These are phyloP conservation scores for Bungarus multicinctus DNA, from an alignment of 2,113 vertebrate genomes.

Conservation along the genomic window DNA sequence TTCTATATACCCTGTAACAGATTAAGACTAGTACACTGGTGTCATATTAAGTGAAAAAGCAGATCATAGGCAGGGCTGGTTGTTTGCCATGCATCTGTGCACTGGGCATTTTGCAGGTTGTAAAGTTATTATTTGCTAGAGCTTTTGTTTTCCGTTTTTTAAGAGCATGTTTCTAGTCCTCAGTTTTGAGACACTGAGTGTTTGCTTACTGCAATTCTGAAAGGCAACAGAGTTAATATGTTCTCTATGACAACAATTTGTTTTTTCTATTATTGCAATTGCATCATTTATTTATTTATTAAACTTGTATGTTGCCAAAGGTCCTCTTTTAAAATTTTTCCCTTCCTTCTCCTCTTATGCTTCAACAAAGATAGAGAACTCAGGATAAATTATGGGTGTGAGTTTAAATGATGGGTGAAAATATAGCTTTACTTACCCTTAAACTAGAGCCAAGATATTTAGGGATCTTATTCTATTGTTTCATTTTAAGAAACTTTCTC, in stretches of 20 bases:
- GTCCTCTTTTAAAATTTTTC: not conserved
- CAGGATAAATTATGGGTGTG: not conserved
- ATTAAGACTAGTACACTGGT: conserved; percentile 27
- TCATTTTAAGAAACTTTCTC: not conserved
- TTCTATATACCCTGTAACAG: conserved; percentile 32
- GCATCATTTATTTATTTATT: not conserved
- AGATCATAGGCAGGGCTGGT: conserved; percentile 5
- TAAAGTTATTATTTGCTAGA: not conserved
- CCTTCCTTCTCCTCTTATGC: not conserved
- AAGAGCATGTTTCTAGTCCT: not conserved
- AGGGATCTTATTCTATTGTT: not conserved
- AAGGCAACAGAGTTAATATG: not conserved
- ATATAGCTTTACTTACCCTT: not conserved
- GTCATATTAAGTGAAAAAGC: conserved; percentile 26
- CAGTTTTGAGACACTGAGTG: not conserved
- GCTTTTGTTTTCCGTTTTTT: not conserved
- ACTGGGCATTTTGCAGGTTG: not conserved
- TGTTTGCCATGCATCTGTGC: not conserved
- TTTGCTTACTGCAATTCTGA: not conserved
- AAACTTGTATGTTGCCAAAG: not conserved
- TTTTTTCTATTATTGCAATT: not conserved
- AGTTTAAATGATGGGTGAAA: not conserved
- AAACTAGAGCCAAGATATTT: not conserved
- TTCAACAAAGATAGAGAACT: not conserved
- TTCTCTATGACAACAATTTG: not conserved